Base-by-base conservation (phyloP, 2,888 invertebrate genomes). In the Drosophila neutralis region DNA sequence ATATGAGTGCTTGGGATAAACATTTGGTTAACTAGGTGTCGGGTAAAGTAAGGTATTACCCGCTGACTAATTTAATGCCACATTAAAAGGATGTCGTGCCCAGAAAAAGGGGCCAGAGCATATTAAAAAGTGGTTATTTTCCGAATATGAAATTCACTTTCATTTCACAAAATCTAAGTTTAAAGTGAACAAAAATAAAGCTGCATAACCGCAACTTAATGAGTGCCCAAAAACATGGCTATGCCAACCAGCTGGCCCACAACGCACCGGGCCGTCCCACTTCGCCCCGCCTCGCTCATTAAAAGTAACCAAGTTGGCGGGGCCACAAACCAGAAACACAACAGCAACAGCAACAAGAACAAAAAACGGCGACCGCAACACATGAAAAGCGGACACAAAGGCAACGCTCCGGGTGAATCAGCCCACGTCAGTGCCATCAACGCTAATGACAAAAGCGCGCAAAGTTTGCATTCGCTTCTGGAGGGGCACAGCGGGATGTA, bases 371-470 rank as follows among this genome's bases (percentile, higher is more conserved):
- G 74, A 73, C 86, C 85, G 63, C 84, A 87, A 84, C 85, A 89
- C 87, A 89, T 89, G 85, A 87, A 86, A 80, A 74, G 74, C 79
- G 76, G 69, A 71, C 89, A 87, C 84, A 88, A 89, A 80, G 80
- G 73, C 87, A 79, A 51, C 40, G 73, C 69, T 76, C 62, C 59
- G 62, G 76, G 57, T 68, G 45, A 64, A 53, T 57, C 66, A 53
- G 69, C 66, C 59, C 77, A 82, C 77, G 75, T 72, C 73, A 69
- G 66, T 69, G 76, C 82, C 86, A 87, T 90, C 86, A 89, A 86
- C 86, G 83, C 82, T 89, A 89, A 90, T 89, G 90, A 86, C 85
- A 87, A 83, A 83, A 89, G 87, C 78, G 88, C 89, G 82, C 85
- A 82, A 89, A 87, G 89, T 86, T 86, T 87, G 86, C 82, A 89